phyloP scores from a whole-genome alignment of 2,888 invertebrate species.

The Entomobrya proxima region DNA sequence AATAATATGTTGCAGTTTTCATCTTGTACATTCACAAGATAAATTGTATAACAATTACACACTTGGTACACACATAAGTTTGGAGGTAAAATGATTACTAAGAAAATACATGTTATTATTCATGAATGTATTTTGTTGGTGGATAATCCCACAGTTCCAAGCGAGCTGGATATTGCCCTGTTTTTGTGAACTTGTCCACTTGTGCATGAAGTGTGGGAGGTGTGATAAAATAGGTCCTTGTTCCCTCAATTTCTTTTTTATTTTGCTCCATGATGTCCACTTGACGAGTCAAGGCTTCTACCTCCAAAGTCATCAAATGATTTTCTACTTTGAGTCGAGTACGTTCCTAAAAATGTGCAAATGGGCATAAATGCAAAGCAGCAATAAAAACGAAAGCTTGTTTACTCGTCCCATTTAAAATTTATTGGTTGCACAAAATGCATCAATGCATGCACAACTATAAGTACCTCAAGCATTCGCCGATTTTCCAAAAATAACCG shows the following conservation, averaged over 20 bases:
- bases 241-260: conserved; percentile 66
- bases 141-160: conserved; percentile 73
- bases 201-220: conserved; percentile 55
- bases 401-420: not conserved
- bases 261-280: conserved; percentile 68
- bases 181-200: conserved; percentile 61
- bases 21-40: too few species aligned
- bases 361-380: not conserved
- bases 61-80: too few species aligned
- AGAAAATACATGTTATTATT: conserved; percentile 45
- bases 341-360: conserved; percentile 66
- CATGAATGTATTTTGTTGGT: conserved; percentile 69
- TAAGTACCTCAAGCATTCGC: conserved; percentile 67
- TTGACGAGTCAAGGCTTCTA: conserved; percentile 69
- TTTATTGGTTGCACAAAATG: not conserved
- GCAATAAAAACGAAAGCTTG: not conserved
- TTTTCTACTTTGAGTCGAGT: conserved; percentile 69
- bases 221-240: conserved; percentile 66
- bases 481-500: conserved; percentile 71
- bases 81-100: too few species aligned
- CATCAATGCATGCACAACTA: not conserved
- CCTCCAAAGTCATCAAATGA: conserved; percentile 72
- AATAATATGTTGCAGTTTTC: too few species aligned
- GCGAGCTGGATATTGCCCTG: conserved; percentile 41
- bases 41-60: too few species aligned